Conservation (phyloP, 2,888 invertebrate genomes). For the Aleiodes leptofemur region DNA sequence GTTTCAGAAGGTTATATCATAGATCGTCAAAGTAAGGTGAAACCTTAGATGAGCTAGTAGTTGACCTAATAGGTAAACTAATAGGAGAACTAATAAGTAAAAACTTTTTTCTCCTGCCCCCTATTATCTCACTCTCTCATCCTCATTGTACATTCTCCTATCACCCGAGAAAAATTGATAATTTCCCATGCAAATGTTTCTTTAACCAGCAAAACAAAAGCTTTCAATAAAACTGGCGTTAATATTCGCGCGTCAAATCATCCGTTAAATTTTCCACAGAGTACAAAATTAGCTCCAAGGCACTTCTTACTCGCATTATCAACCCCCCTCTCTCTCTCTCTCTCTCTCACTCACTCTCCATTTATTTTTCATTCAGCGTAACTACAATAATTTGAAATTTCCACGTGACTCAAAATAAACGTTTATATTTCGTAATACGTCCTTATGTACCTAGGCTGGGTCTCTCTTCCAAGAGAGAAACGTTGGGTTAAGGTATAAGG, state of each 20-base stretch:
- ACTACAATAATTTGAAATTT: slow-evolving; percentile 62
- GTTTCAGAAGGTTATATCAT: no score
- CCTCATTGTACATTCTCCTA: not conserved
- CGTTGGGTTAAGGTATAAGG: slow-evolving; percentile 67
- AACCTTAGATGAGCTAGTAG: no score
- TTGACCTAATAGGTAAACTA: no score
- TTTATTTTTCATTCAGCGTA: slow-evolving; percentile 5
- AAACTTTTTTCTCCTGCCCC: no score
- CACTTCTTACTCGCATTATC: not conserved
- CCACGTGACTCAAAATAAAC: slow-evolving; percentile 39
- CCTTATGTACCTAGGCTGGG: slow-evolving; percentile 63
- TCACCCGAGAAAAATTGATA: not conserved
- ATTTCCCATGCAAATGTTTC: not conserved
- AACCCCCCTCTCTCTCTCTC: not conserved
- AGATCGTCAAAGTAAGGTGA: no score
- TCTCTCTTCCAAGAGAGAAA: slow-evolving; percentile 53
- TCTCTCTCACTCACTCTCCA: not conserved
- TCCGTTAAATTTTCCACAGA: slow-evolving; percentile 37
- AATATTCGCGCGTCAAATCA: slow-evolving; percentile 45
- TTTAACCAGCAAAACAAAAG: not conserved
- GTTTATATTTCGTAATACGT: slow-evolving; percentile 39
- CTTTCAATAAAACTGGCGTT: slow-evolving; percentile 44
- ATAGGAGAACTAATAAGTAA: no score
- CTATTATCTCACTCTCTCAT: not conserved
- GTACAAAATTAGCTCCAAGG: slow-evolving; percentile 14